Evolutionary conservation across 2,888 invertebrate species (phyloP).

Genomic region (Spisula subtruncata): DNA sequence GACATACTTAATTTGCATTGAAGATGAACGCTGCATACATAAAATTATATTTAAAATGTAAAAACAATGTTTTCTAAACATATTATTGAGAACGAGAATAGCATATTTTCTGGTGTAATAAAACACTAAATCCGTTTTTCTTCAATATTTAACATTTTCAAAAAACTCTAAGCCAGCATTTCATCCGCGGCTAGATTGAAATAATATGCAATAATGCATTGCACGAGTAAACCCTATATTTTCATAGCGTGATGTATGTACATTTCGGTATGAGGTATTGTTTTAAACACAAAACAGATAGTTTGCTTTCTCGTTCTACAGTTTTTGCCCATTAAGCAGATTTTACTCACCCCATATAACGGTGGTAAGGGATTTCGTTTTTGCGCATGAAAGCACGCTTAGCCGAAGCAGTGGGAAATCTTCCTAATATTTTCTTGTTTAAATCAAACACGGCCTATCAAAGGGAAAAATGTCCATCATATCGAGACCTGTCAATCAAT

Average conservation of each 20-base stretch:
- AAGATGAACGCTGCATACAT: neutral
- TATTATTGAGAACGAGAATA: neutral
- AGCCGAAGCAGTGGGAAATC: neutral
- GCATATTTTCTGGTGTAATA: neutral
- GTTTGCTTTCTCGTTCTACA: neutral
- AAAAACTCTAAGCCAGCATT: neutral
- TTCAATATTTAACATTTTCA: neutral
- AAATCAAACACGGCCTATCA: conserved; percentile 23
- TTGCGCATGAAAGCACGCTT: conserved; percentile 1
- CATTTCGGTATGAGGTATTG: neutral
- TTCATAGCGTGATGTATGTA: conserved; percentile 1
- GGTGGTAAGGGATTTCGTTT: neutral
- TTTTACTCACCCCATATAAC: neutral
- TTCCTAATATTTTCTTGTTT: neutral
- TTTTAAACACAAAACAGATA: neutral
- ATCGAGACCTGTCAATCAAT: conserved; percentile 51
- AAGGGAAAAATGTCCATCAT: conserved; percentile 28
- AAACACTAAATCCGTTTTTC: neutral
- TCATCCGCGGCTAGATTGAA: neutral
- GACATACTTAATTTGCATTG: neutral
- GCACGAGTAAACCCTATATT: neutral
- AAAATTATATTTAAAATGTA: too few species aligned
- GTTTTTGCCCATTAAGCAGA: conserved; percentile 10
- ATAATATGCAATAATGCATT: neutral
- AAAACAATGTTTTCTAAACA: neutral